Evolutionary conservation across 2,113 vertebrate genomes (phyloP), one percentile per base, ranked within the genome.

Genomic region (Megaceryle torquata): DNA sequence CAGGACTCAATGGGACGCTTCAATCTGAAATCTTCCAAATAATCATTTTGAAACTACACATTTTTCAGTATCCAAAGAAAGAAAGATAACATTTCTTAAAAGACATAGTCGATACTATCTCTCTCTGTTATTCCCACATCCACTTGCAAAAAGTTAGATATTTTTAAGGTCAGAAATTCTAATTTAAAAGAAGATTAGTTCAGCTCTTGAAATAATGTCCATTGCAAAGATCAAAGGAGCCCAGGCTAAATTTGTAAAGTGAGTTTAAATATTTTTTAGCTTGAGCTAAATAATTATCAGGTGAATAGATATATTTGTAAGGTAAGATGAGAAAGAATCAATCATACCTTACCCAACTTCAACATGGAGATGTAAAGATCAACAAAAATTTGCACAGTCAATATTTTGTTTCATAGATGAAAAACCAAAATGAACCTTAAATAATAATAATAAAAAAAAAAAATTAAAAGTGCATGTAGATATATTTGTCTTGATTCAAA

Each of bases 41-140:
- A 56, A 24, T 39, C 4, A 17, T 80, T 82, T 77, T 69, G 41
- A 75, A 79, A 59, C 17, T 22, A 15, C 3, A 2, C 4, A 6
- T 79, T 63, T 72, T 79, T 76, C 25, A 51, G 15, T 20, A 39
- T 83, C 26, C 26, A 53, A 22, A 82, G 46, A 57, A 75, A 68
- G 61, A n/a, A 3, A 69, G 17, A 4, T n/a, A 57, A 54, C 22
- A 12, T 48, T 83, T 31, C 26, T 65, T 8, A 51, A 46, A 88
- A 71, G 10, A 39, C 11, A 2, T 9, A 5, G 6, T 41, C 31
- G 35, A 1, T n/a, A 5, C 10, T 61, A 3, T 22, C 9, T 28
- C 11, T 33, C 20, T 46, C 19, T 75, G 9, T 60, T 70, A 46
- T n/a, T 86, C 31, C 24, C 43, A 61, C 44, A 80, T n/a, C 6